phyloP scores from a whole-genome alignment of 2,797 vertebrate species.

The Brachymystax lenok region DNA sequence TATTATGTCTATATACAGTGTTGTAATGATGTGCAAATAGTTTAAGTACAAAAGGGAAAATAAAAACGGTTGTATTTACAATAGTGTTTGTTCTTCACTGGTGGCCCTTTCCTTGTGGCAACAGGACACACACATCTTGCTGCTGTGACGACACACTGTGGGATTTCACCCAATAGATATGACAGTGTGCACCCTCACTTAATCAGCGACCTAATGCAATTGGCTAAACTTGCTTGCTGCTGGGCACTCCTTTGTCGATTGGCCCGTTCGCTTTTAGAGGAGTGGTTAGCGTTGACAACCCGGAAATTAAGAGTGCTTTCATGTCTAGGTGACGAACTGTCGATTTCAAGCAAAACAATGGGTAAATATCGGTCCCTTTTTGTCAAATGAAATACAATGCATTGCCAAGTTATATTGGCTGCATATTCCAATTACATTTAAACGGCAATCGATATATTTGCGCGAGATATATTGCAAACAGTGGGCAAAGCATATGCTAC shows the following conservation, averaged over 20 bases:
- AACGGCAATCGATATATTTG: neutral
- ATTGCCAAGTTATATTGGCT: neutral
- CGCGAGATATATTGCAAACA: neutral
- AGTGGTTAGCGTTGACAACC: conserved; percentile 42
- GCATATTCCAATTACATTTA: neutral
- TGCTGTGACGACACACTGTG: too few relatives aligned
- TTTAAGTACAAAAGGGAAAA: too few relatives aligned
- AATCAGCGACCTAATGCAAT: conserved; percentile 44
- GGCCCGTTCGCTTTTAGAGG: conserved; percentile 45
- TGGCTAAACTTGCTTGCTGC: conserved; percentile 46
- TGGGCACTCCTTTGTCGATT: conserved; percentile 39
- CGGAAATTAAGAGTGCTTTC: conserved; percentile 62
- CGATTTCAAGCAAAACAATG: conserved; percentile 52
- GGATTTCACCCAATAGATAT: too few relatives aligned
- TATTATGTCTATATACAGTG: too few relatives aligned
- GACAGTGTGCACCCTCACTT: too few relatives aligned
- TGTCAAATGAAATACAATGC: neutral
- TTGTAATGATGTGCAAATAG: too few relatives aligned
- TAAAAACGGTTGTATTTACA: too few relatives aligned
- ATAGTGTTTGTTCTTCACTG: too few relatives aligned
- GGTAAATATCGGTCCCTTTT: conserved; percentile 67
- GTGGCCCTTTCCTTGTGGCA: too few relatives aligned
- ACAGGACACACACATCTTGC: too few relatives aligned
- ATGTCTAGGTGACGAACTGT: conserved; percentile 16
- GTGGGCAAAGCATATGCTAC: neutral